Evolutionary conservation across 2,113 vertebrate genomes (phyloP).

Genomic region (Noctilio leporinus): DNA sequence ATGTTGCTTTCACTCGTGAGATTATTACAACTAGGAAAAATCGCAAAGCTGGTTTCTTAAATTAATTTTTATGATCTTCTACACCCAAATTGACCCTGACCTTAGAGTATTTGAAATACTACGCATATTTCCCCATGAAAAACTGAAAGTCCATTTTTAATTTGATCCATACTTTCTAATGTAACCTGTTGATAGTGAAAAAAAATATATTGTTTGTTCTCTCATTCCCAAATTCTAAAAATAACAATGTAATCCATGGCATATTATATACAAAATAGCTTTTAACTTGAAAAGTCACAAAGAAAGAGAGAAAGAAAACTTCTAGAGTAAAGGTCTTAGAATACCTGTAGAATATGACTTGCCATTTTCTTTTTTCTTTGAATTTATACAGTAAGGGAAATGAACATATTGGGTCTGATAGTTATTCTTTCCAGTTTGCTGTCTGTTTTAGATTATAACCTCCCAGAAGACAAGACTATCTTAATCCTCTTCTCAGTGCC

Average conservation of each 20-base stretch:
- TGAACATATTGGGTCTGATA: neutral
- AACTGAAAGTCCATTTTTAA: conserved; percentile 48
- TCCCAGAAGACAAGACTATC: conserved; percentile 38
- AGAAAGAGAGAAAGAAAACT: neutral
- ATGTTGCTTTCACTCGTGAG: neutral
- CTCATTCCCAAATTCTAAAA: neutral
- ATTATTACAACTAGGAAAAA: conserved; percentile 40
- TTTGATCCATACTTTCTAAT: conserved; percentile 30
- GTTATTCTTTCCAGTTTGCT: neutral
- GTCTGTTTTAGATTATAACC: conserved; percentile 48
- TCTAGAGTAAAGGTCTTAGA: neutral
- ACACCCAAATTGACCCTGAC: conserved; percentile 2
- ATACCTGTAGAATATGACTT: neutral
- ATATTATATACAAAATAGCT: neutral
- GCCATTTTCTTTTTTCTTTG: conserved; percentile 13
- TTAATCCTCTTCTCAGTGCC: conserved; percentile 13
- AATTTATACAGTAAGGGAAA: conserved; percentile 15
- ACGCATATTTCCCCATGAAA: conserved; percentile 34
- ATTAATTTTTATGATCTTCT: conserved; percentile 54
- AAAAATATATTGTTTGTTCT: neutral
- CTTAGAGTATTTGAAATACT: conserved; percentile 33
- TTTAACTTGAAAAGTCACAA: conserved; percentile 11
- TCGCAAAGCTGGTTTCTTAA: conserved; percentile 26
- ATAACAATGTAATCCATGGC: neutral
- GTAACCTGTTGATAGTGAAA: conserved; percentile 6